Conservation (phyloP, 2,888 invertebrate species). For the Cheilosia impressa region DNA sequence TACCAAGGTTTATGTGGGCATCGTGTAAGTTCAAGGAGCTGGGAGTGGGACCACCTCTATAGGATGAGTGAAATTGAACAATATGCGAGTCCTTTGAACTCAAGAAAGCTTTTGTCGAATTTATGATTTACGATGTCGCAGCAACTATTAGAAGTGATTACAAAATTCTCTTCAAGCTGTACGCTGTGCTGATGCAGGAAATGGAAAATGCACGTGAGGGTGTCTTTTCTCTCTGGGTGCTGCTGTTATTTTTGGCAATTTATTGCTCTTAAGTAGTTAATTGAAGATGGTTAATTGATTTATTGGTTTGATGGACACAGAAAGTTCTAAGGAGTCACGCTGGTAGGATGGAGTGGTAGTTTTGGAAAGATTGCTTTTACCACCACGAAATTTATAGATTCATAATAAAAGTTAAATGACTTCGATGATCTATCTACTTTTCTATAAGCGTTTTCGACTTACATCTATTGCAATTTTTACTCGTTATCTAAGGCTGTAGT, state of each 20-base stretch:
- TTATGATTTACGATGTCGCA: conserved; percentile 66
- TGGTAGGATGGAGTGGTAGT: neutral
- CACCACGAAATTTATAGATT: neutral
- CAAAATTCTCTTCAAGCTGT: conserved; percentile 12
- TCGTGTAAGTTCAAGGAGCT: conserved; percentile 64
- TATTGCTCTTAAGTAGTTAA: conserved; percentile 42
- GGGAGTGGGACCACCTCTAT: conserved; percentile 15
- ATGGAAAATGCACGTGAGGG: conserved; percentile 22
- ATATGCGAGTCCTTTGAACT: conserved; percentile 71
- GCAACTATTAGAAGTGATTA: conserved; percentile 36
- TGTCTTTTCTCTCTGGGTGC: conserved; percentile 13
- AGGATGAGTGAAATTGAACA: conserved; percentile 70
- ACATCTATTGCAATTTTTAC: no score
- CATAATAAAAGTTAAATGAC: no score
- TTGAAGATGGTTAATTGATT: conserved; percentile 49
- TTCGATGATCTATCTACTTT: no score
- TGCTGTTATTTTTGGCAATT: conserved; percentile 28
- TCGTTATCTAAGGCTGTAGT: no score
- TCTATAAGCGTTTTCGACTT: no score
- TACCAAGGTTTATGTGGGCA: conserved; percentile 41
- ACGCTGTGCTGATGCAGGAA: conserved; percentile 1
- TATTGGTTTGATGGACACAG: conserved; percentile 15
- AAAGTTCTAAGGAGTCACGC: conserved; percentile 3
- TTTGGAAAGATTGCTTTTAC: neutral
- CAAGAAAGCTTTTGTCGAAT: conserved; percentile 74